Percentiles rank a stretch among this genome's conserved stretches.
phyloP scores from a whole-genome alignment of 2,888 invertebrate species.

The Lepidochitona cinerea region DNA sequence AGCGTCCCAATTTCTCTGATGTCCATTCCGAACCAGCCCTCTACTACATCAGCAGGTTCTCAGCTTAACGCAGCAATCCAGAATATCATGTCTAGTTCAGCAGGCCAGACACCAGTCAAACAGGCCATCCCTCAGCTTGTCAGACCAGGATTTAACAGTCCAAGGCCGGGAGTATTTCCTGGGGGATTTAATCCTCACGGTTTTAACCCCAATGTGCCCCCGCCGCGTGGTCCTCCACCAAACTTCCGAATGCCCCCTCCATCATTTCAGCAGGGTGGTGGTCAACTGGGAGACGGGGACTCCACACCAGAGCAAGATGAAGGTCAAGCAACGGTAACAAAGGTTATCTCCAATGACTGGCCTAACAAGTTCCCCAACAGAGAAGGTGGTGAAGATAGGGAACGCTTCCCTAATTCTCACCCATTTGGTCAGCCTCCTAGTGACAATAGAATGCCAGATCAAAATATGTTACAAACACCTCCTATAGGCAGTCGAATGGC shows the following conservation, averaged over 20 bases:
- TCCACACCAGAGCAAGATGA: conserved; percentile 14
- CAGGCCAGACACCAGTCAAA: conserved; percentile 21
- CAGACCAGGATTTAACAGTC: conserved; percentile 22
- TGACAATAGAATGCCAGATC: background rate
- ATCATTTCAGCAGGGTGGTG: conserved; percentile 11
- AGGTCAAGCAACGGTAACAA: conserved; percentile 38
- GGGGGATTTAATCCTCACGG: conserved; percentile 25
- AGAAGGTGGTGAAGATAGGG: conserved; percentile 13
- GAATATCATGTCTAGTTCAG: conserved; percentile 14
- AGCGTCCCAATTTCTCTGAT: background rate
- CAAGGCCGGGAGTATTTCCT: conserved; percentile 43
- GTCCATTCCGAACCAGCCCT: background rate
- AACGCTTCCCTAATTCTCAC: background rate
- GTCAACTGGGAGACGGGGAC: background rate
- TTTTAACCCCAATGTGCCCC: conserved; percentile 40
- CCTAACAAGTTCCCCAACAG: conserved; percentile 5
- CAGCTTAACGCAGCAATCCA: conserved; percentile 18
- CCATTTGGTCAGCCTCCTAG: background rate
- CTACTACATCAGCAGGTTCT: conserved; percentile 12
- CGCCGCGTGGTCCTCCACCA: conserved; percentile 33
- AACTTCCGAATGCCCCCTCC: conserved; percentile 46
- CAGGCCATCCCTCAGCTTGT: conserved; percentile 16
- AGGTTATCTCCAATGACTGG: conserved; percentile 11
- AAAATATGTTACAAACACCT: background rate
- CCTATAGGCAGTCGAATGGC: conserved; percentile 20